These are phyloP conservation scores for Lerista edwardsae DNA, from an alignment of 2,797 vertebrate species.

Conservation along the genomic window DNA sequence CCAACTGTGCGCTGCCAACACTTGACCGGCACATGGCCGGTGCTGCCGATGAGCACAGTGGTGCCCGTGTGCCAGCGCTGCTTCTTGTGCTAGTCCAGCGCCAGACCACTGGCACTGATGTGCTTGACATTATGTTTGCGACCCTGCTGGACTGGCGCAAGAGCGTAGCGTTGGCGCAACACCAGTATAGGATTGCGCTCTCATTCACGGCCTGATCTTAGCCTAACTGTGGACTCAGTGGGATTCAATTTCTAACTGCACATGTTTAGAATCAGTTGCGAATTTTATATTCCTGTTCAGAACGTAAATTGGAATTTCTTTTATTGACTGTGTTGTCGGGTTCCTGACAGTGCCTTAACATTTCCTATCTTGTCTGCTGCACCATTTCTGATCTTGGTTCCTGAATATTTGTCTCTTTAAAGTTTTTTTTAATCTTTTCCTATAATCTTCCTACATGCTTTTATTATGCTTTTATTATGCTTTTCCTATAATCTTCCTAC, in stretches of 20 bases:
- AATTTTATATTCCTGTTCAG: neutral
- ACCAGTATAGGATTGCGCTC: no score
- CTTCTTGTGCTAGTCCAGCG: no score
- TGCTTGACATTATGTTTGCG: no score
- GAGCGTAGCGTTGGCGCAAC: no score
- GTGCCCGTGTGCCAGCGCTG: no score
- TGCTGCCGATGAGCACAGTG: no score
- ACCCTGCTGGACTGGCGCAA: neutral
- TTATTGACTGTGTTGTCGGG: neutral
- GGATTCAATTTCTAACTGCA: neutral
- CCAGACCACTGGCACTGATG: no score
- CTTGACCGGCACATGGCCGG: no score
- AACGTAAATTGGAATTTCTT: neutral
- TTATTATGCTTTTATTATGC: neutral
- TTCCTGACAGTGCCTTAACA: neutral
- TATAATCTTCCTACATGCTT: neutral
- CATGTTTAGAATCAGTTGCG: neutral
- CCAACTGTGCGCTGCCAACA: no score
- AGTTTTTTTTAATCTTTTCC: neutral
- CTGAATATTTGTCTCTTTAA: neutral
- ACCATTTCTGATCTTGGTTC: neutral
- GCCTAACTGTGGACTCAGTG: neutral
- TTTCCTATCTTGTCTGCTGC: neutral
- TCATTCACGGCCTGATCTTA: no score
- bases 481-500: neutral